Conservation (phyloP, 1,140 invertebrate genomes). For the Zaprionus capensis region DNA sequence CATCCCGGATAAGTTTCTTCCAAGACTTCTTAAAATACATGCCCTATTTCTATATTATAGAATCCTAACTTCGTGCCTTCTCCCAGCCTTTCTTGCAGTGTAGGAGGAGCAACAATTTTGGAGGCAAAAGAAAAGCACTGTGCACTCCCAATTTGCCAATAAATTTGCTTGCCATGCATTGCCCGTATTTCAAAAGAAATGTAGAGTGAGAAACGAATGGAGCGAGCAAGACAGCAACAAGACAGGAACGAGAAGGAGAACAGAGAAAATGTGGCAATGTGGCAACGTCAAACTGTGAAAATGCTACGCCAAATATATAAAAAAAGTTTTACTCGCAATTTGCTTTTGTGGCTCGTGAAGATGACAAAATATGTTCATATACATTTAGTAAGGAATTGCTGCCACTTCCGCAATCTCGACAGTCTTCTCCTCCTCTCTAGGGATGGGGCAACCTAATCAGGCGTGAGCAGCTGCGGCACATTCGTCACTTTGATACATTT, state of each 20-base stretch:
- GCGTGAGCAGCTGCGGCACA: conserved; percentile 60
- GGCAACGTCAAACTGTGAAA: conserved; percentile 25
- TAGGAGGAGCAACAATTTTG: conserved; percentile 2
- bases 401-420: not conserved
- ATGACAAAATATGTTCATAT: conserved; percentile 43
- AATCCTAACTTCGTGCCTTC: fast-evolving
- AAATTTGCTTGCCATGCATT: conserved; percentile 78
- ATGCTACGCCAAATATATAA: not conserved
- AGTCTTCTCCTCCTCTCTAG: not conserved
- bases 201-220: conserved; percentile 29
- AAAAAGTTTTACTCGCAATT: conserved; percentile 23
- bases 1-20: too few relatives aligned
- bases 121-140: conserved; percentile 53
- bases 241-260: conserved; percentile 21
- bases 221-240: not conserved
- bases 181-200: conserved; percentile 69
- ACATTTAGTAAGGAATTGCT: conserved; percentile 26
- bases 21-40: too few relatives aligned
- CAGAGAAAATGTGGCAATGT: conserved; percentile 42
- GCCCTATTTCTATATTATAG: not conserved
- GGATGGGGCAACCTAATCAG: conserved; percentile 51
- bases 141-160: conserved; percentile 81
- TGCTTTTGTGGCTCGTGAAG: conserved; percentile 10
- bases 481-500: conserved; percentile 60
- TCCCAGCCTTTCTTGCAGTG: not conserved